These are phyloP conservation scores for Phalacrocorax carbo DNA, from an alignment of 2,113 vertebrate species.

Conservation along the genomic window DNA sequence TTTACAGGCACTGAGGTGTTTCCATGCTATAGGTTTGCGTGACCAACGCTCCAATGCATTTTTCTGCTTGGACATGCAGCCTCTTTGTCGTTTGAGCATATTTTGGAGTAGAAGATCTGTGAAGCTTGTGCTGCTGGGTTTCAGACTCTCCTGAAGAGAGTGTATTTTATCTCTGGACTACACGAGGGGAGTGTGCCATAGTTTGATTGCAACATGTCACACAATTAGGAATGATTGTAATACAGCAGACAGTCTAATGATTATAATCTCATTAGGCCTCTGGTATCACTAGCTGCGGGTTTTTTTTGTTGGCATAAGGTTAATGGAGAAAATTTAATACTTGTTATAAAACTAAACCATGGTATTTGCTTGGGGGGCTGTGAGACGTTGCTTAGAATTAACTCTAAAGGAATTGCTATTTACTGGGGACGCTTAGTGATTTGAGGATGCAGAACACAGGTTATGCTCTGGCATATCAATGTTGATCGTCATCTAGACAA, in stretches of 20 bases:
- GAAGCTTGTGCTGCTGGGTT: background rate
- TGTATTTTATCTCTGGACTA: background rate
- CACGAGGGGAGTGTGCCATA: fast-evolving
- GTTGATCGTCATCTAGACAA: background rate
- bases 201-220: background rate
- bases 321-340: background rate
- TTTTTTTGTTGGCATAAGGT: background rate
- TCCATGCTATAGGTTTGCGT: background rate
- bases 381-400: background rate
- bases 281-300: background rate
- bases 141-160: background rate
- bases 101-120: background rate
- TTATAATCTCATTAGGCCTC: background rate
- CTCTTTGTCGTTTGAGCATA: background rate
- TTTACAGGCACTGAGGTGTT: background rate
- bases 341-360: background rate
- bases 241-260: background rate
- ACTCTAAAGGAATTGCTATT: background rate
- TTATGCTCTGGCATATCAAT: background rate
- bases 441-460: background rate
- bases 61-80: background rate
- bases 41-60: background rate
- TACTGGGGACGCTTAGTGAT: background rate
- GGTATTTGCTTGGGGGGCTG: background rate
- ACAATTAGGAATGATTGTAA: background rate